A percentile compares a stretch with the other conserved stretches of the same genome.
Evolutionary conservation across 1,140 invertebrate species (phyloP).

Genomic region (Heterodera carotae): DNA sequence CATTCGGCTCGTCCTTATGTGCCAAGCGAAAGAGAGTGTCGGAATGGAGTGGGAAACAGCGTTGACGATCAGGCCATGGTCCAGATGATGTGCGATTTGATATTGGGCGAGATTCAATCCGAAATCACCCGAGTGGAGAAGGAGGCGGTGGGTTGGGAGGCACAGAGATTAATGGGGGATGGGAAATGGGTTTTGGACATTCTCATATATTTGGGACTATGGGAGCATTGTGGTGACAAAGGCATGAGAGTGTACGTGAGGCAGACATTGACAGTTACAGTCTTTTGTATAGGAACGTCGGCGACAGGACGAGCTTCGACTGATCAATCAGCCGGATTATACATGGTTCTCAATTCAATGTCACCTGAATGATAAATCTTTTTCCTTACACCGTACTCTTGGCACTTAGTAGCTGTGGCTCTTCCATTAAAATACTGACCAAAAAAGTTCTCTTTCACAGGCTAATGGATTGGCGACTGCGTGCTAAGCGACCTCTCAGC

Average conservation of each 20-base stretch:
- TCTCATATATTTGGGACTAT: no score
- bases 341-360: background rate
- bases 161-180: background rate
- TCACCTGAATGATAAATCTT: no score
- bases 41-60: background rate
- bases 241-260: no score
- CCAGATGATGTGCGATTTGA: conserved; percentile 30
- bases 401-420: no score
- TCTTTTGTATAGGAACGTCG: conserved; percentile 10
- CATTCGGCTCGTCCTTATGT: conserved; percentile 30
- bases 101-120: conserved; percentile 25
- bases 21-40: background rate
- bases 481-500: conserved; percentile 25
- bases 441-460: background rate
- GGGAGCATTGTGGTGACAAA: no score
- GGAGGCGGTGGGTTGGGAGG: background rate
- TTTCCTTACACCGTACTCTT: no score
- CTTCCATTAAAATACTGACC: no score
- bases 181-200: no score
- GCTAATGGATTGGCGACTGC: conserved; percentile 28
- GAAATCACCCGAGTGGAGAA: conserved; percentile 20
- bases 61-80: conserved; percentile 24
- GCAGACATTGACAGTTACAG: background rate
- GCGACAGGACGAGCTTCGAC: conserved; percentile 18
- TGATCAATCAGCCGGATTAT: conserved; percentile 29